These are phyloP conservation scores for Unio delphinus DNA, from an alignment of 2,888 invertebrate genomes.

Conservation along the genomic window DNA sequence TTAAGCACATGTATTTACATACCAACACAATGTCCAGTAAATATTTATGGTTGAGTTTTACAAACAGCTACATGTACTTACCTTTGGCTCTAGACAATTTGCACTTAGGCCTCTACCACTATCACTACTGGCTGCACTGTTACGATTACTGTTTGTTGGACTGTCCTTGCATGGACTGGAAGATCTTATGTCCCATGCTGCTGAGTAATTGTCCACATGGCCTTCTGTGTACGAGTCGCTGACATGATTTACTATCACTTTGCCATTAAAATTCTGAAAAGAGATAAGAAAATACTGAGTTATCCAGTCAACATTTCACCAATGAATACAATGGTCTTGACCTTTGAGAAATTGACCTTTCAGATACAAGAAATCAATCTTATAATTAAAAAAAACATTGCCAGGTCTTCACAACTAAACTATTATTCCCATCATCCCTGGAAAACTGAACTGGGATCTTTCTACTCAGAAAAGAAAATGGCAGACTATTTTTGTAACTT, in stretches of 20 bases:
- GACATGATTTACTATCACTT: slow-evolving; percentile 44
- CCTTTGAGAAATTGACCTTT: too few relatives aligned
- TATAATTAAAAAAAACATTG: too few relatives aligned
- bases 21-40: background rate
- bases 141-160: slow-evolving; percentile 66
- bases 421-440: too few relatives aligned
- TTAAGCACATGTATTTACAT: background rate
- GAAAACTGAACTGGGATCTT: too few relatives aligned
- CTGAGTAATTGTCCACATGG: slow-evolving; percentile 41
- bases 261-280: slow-evolving; percentile 44
- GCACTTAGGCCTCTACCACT: slow-evolving; percentile 61
- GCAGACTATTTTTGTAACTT: too few relatives aligned
- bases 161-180: slow-evolving; percentile 55
- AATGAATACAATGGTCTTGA: too few relatives aligned
- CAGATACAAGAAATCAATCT: too few relatives aligned
- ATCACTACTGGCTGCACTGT: slow-evolving; percentile 68
- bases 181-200: slow-evolving; percentile 56
- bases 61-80: slow-evolving; percentile 7
- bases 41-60: background rate
- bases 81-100: slow-evolving; percentile 31
- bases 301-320: too few relatives aligned
- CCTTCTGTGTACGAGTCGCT: slow-evolving; percentile 29
- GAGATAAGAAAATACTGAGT: background rate
- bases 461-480: too few relatives aligned
- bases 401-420: too few relatives aligned